Base-by-base conservation (phyloP, 2,888 invertebrate species). In the Exephanes ischioxanthus region DNA sequence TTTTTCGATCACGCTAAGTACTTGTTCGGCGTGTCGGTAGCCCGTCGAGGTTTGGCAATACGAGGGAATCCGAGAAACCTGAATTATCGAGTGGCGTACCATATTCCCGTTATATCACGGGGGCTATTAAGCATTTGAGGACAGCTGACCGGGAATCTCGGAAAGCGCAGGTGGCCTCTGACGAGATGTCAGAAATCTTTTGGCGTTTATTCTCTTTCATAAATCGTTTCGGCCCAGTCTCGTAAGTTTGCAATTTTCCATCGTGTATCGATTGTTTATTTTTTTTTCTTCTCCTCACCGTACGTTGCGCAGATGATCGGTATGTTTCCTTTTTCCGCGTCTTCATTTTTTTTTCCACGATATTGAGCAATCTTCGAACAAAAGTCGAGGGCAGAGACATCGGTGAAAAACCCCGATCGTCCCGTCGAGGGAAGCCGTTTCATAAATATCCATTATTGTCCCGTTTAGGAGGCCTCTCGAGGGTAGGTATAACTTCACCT, bases 361-460 rank as follows among this genome's bases (percentile, higher is more conserved):
- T 91, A 89, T 90, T 91, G 88, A 90, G 89, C 91, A 91, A 89
- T 88, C 78, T 87, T 86, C 73, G 82, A 51, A 77, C 30, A 80
- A 80, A 72, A 79, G 85, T 83, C 63, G 87, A 86, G 87, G 86
- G 88, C 70, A 84, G 87, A 88, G 75, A 88, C 82, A 71, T 78
- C 58, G 61, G 30, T 67, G 68, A 67, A 66, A 66, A 41, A 41
- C 55, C 55, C 37, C 84, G 58, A 37, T 80, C 75, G 68, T 22
- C 70, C 89, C 87, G 88, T 30, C 30, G n/a, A 16, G 30, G 33
- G 30, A 33, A 87, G 82, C 68, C 71, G 87, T 85, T 90, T 88
- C 90, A 89, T 91, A 91, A 91, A 91, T 91, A 90, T 87, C 91
- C 88, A 89, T 91, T 90, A 91, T 90, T 90, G 89, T 91, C 87